phyloP scores from a whole-genome alignment of 2,888 invertebrate species.

The Clistopyga incitator region DNA sequence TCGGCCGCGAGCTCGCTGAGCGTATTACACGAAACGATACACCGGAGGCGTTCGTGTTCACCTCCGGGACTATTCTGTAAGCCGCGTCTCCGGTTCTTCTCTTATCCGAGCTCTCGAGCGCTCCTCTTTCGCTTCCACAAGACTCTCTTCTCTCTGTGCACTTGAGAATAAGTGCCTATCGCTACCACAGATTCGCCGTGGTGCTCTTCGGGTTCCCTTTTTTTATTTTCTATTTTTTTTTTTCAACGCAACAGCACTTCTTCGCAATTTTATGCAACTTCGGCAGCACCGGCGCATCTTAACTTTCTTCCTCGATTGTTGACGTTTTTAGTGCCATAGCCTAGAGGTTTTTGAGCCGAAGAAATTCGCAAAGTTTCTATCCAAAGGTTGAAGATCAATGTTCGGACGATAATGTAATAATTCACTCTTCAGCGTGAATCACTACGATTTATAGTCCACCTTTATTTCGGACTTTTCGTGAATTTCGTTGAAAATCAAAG shows the following conservation, averaged over 20 bases:
- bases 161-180: conserved; percentile 22
- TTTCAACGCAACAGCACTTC: neutral
- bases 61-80: conserved; percentile 46
- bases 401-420: no score
- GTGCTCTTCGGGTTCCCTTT: conserved; percentile 17
- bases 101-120: neutral
- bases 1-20: conserved; percentile 38
- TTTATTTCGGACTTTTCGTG: no score
- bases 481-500: no score
- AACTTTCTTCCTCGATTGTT: neutral
- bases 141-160: conserved; percentile 1
- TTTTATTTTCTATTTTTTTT: conserved; percentile 2
- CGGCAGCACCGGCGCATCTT: neutral
- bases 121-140: conserved; percentile 11
- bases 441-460: no score
- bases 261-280: conserved; percentile 14
- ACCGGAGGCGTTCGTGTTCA: conserved; percentile 55
- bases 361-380: no score
- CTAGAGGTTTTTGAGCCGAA: neutral
- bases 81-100: conserved; percentile 26
- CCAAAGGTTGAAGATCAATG: no score
- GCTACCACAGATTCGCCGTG: neutral
- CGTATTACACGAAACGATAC: conserved; percentile 50
- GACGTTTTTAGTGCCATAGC: neutral
- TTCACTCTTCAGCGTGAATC: no score